Conservation (phyloP, 2,113 vertebrate species). For the Melanerpes aurifrons region DNA sequence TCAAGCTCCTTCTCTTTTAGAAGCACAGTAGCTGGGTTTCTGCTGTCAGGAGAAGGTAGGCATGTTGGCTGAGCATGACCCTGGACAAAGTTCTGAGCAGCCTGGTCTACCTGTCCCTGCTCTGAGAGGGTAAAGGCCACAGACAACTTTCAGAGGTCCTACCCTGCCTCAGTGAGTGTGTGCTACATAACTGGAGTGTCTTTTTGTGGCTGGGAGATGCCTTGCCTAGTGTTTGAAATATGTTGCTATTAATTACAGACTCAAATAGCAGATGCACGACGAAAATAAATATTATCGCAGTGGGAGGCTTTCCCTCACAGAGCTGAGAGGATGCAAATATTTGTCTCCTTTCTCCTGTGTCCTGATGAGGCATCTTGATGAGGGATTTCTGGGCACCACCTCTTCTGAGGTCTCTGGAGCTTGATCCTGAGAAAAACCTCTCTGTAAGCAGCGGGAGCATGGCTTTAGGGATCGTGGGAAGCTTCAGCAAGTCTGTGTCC, state of each 20-base stretch:
- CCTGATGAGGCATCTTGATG: slow-evolving; percentile 24
- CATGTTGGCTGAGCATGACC: neutral
- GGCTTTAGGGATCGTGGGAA: neutral
- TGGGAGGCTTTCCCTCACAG: slow-evolving; percentile 22
- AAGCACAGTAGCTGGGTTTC: neutral
- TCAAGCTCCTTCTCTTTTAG: neutral
- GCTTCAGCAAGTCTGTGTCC: neutral
- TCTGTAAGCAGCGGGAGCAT: rapidly evolving
- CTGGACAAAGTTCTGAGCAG: rapidly evolving
- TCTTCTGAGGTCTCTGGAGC: neutral
- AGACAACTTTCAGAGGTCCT: neutral
- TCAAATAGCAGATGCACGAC: slow-evolving; percentile 60
- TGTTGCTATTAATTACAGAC: slow-evolving; percentile 62
- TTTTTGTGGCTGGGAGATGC: slow-evolving; percentile 45
- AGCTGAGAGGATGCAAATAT: slow-evolving; percentile 61
- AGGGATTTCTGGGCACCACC: neutral
- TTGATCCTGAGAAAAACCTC: neutral
- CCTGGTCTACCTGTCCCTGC: neutral
- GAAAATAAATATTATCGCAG: slow-evolving; percentile 67
- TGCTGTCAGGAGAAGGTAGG: neutral
- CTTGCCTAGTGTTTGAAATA: slow-evolving; percentile 52
- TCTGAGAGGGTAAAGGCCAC: neutral
- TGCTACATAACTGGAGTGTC: neutral
- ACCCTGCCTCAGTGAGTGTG: neutral
- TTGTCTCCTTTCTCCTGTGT: neutral